Base-by-base conservation (phyloP, 2,113 vertebrate species). In the Cariama cristata region DNA sequence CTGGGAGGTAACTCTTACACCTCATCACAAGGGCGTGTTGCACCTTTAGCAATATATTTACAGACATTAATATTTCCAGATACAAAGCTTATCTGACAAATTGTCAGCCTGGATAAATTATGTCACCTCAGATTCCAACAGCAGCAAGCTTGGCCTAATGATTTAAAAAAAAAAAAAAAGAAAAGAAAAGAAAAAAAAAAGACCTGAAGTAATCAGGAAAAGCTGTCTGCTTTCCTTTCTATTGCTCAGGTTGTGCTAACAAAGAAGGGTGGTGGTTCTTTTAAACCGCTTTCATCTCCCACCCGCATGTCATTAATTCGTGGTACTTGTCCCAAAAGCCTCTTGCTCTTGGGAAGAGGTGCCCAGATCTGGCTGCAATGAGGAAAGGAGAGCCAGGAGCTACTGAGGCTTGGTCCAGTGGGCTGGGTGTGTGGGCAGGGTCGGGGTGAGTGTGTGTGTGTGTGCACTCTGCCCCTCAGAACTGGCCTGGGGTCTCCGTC, bases 321-420 rank as follows among this genome's bases (percentile, higher is more conserved):
- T 53, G n/a, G 42, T 93, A 59, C 55, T 90, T 82, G 66, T 87
- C 80, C 87, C 93, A 91, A 95, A 93, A 96, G 84, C 87, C 50
- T 28, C 74, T 93, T 69, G 40, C n/a, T 88, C 58, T 92, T 93
- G 89, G 89, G 79, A 91, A 91, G 84, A 69, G 47, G 14, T 0
- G 0, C 40, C 58, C 67, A 85, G 53, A 85, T 38, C 81, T 47
- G 66, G 77, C 77, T 89, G 53, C 18, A 26, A 50, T 13, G 33
- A 64, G 44, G 47, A 15, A 71, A 79, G 40, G 40, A 85, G 81
- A 95, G 40, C 33, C 53, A 75, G 81, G 22, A 56, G 56, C 69
- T 88, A 62, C 35, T 3, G 7, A 49, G 35, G 33, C 59, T 90
- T 68, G 0, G 1, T 22, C 33, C 47, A 26, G 30, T 3, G 3